Base-by-base conservation (phyloP, 1,140 invertebrate species). In the Rhynchophorus ferrugineus region DNA sequence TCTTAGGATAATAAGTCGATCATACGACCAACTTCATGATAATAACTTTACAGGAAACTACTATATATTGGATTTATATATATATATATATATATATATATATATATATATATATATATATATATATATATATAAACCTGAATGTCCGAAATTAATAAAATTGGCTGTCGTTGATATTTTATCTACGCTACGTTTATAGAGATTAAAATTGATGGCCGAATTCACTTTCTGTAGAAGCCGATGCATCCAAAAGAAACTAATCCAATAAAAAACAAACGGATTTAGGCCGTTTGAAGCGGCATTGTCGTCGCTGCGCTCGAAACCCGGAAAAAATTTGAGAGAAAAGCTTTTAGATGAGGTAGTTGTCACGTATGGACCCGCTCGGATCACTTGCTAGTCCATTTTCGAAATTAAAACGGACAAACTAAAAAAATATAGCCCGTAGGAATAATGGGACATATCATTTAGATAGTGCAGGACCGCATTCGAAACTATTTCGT, bases 381-480 rank as follows among this genome's bases (percentile, higher is more conserved):
- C n/a, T 39, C 16, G 42, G 41, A 58, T 63, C 56, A 61, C 61
- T 61, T 59, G 63, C 54, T 58, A 61, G 63, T 65, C 63, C 61
- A 63, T 65, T 65, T 59, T 41, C 58, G 47, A 65, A 63, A 65
- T 65, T 63, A 62, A 64, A 65, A 60, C 54, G 56, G 59, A 61
- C 61, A 61, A 57, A 57, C 49, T 60, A 63, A 63, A 65, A 64
- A 61, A 62, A 38, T 38, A 8, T 5, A 11, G 5, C 5, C 5
- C 24, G 11, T 5, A 11, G 11, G 24, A 29, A 29, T 5, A 29
- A 29, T 6, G 24, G 24, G 24, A 29, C 24, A 29, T 29, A 11
- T 29, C 24, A 11, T 29, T 29, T 29, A 29, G 24, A 29, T 29
- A 29, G 24, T 6, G 5, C 24, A 29, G 24, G 11, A 29, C 24